Evolutionary conservation across 2,888 invertebrate genomes (phyloP), one percentile per base, ranked within the genome.

Genomic region (Nycteola revayana): DNA sequence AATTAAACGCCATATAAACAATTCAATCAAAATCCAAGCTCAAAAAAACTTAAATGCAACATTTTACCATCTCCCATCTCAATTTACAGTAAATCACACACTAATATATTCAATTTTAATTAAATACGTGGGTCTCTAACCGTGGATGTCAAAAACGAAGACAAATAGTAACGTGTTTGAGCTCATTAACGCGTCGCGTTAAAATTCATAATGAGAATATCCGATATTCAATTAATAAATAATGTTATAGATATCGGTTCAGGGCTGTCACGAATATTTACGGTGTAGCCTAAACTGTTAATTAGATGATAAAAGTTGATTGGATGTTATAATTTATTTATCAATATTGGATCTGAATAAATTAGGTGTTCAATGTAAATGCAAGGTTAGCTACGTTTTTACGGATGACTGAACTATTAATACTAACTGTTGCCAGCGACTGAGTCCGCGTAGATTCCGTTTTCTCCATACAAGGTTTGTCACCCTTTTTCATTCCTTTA

Each of bases 141-240:
- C 68, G 64, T 61, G 60, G 50, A 46, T 67, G 68, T 68, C 66
- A 55, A 63, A 79, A 78, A 80, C 74, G 80, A 81, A 82, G 83
- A 81, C 75, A 80, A 76, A 83, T 80, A 63, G 72, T 63, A 62
- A 62, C 62, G 60, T 63, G 65, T 66, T 60, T 50, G 50, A 46
- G 53, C 77, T 81, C 80, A 81, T 80, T 83, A 80, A 56, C 63
- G 50, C 48, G 44, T 52, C 66, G 71, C 75, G 78, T 83, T 83
- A 78, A 83, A 83, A 82, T 84, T 75, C 82, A 80, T 83, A 82
- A 81, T 80, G 75, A 79, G 72, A 57, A 67, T 55, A 65, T 72
- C 65, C 73, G 73, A 74, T 80, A 75, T 77, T 74, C 75, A 75
- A 75, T 81, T 83, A 82, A 81, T 81, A 81, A 83, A 75, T 78